These are phyloP conservation scores for Ophraella communa DNA, from an alignment of 2,888 invertebrate species.

Conservation along the genomic window DNA sequence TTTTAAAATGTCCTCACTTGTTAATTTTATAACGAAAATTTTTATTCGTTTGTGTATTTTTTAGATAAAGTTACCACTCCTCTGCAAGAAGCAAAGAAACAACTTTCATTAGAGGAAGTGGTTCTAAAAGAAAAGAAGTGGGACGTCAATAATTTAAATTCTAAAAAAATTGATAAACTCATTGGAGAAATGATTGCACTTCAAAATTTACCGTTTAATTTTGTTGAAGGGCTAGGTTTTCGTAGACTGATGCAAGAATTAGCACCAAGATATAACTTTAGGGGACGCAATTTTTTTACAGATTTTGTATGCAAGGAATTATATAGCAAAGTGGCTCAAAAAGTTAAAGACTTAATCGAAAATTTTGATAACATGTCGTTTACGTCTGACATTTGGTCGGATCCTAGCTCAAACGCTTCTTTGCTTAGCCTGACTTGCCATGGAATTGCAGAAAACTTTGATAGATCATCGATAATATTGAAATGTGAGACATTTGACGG, in stretches of 20 bases:
- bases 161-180: constrained; percentile 9
- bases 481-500: constrained; percentile 9
- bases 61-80: constrained; percentile 6
- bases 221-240: constrained; percentile 10
- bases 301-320: not conserved
- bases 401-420: constrained; percentile 11
- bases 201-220: constrained; percentile 10
- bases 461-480: not conserved
- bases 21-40: not conserved
- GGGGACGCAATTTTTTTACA: not conserved
- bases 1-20: no score
- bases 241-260: constrained; percentile 5
- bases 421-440: constrained; percentile 6
- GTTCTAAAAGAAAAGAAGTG: constrained; percentile 13
- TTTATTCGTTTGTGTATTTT: constrained; percentile 3
- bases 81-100: constrained; percentile 11
- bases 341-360: constrained; percentile 3
- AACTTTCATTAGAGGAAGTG: constrained; percentile 10
- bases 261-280: constrained; percentile 3
- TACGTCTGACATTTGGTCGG: constrained; percentile 9
- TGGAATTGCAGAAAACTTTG: constrained; percentile 2
- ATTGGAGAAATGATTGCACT: constrained; percentile 8
- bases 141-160: constrained; percentile 5
- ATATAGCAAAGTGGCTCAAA: constrained; percentile 1
- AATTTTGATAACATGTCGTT: constrained; percentile 1